phyloP scores from a whole-genome alignment of 1,140 invertebrate species.

The Geopemphigus sp. region DNA sequence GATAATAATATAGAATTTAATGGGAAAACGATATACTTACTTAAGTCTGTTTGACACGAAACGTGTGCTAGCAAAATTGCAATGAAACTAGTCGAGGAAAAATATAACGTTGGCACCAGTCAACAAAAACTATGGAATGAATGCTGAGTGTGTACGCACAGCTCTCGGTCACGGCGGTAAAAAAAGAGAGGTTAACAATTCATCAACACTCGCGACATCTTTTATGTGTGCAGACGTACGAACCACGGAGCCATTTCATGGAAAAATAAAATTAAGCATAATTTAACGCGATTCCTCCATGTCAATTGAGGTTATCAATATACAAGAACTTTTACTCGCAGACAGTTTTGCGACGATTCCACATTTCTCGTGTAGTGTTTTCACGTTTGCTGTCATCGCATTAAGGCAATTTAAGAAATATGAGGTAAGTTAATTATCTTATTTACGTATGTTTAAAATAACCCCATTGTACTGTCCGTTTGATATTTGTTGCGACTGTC shows the following conservation, averaged over 20 bases:
- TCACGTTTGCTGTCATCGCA: not conserved
- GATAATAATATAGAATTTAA: no score
- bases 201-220: not conserved
- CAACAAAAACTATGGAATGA: not conserved
- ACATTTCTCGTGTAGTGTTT: no score
- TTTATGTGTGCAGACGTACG: no score
- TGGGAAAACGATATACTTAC: conserved; percentile 14
- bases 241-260: not conserved
- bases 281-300: not conserved
- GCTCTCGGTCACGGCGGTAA: not conserved
- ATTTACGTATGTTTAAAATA: not conserved
- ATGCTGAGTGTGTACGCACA: not conserved
- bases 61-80: conserved; percentile 16
- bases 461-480: not conserved
- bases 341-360: no score
- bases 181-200: conserved; percentile 1
- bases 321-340: not conserved
- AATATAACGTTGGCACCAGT: not conserved
- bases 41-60: conserved; percentile 47
- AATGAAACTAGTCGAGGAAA: not conserved
- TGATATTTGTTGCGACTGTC: not conserved
- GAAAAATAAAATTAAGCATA: not conserved
- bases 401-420: not conserved
- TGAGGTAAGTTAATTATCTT: conserved; percentile 20
- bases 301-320: conserved; percentile 39